Percentiles rank a stretch among this genome's conserved stretches.
Evolutionary conservation across 2,113 vertebrate genomes (phyloP).

Genomic region (Onychostruthus taczanowskii): DNA sequence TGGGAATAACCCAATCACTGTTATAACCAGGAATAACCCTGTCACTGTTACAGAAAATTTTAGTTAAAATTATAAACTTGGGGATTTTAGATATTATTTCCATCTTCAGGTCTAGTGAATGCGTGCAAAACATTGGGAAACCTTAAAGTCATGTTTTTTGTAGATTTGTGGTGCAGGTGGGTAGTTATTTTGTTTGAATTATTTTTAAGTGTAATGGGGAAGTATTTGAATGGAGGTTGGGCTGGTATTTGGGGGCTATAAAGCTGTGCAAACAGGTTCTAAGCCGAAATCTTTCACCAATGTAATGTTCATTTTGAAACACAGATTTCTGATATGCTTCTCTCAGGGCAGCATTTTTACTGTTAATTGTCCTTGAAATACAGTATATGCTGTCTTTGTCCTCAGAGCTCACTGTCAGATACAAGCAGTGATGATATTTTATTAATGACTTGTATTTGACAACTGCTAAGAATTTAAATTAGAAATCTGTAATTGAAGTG

Average conservation of each 20-base stretch:
- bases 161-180: background rate
- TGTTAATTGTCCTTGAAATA: constrained; percentile 1
- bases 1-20: too few relatives aligned
- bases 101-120: background rate
- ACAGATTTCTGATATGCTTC: background rate
- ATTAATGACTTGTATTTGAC: constrained; percentile 25
- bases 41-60: background rate
- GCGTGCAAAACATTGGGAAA: background rate
- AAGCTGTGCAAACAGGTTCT: background rate
- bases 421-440: background rate
- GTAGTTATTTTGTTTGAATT: background rate
- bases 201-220: background rate
- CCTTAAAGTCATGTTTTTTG: background rate
- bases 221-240: background rate
- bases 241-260: background rate
- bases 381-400: background rate
- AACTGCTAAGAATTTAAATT: constrained; percentile 1
- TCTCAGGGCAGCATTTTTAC: background rate
- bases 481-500: constrained; percentile 2
- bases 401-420: background rate
- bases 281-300: background rate
- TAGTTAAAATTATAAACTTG: background rate
- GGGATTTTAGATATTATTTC: background rate
- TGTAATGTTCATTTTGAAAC: background rate
- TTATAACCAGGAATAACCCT: too few relatives aligned